These are phyloP conservation scores for Catamblyrhynchus diadema DNA, from an alignment of 2,797 vertebrate species.

Conservation along the genomic window DNA sequence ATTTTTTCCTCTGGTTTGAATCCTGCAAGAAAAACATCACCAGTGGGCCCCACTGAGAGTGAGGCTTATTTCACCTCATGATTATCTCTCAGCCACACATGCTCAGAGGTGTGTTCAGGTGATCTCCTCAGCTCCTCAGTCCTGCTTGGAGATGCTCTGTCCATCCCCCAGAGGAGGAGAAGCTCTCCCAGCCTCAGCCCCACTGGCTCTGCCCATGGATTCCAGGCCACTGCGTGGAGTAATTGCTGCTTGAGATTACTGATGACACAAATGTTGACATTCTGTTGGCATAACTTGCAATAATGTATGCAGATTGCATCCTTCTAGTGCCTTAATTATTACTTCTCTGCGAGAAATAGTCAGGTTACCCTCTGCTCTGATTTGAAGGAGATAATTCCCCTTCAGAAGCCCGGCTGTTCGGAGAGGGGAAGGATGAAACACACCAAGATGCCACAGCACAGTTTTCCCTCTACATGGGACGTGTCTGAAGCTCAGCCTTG, in stretches of 20 bases:
- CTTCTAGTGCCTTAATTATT: slow-evolving; percentile 78
- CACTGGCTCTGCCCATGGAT: slow-evolving; percentile 11
- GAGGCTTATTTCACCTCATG: neutral
- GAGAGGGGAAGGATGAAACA: neutral
- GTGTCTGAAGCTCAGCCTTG: neutral
- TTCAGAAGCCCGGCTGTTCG: neutral
- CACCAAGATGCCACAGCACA: rapidly evolving
- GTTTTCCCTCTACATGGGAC: neutral
- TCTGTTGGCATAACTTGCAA: slow-evolving; percentile 81
- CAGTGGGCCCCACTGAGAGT: neutral
- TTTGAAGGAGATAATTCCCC: slow-evolving; percentile 68
- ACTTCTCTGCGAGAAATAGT: slow-evolving; percentile 73
- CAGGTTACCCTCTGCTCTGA: slow-evolving; percentile 76
- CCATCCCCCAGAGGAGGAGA: neutral
- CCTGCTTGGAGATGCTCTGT: neutral
- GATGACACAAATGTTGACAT: slow-evolving; percentile 81
- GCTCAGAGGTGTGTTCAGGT: neutral
- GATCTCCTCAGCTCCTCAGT: neutral
- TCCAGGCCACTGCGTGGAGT: slow-evolving; percentile 60
- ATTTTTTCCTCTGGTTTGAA: neutral
- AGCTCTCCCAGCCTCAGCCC: slow-evolving; percentile 45
- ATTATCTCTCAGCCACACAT: neutral
- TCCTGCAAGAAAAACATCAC: neutral
- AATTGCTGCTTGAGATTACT: slow-evolving; percentile 75
- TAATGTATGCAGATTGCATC: slow-evolving; percentile 82